A percentile compares a stretch with the other conserved stretches of the same genome.
These are phyloP conservation scores for Trichacis sp. DNA, from an alignment of 2,888 invertebrate genomes.

Conservation along the genomic window DNA sequence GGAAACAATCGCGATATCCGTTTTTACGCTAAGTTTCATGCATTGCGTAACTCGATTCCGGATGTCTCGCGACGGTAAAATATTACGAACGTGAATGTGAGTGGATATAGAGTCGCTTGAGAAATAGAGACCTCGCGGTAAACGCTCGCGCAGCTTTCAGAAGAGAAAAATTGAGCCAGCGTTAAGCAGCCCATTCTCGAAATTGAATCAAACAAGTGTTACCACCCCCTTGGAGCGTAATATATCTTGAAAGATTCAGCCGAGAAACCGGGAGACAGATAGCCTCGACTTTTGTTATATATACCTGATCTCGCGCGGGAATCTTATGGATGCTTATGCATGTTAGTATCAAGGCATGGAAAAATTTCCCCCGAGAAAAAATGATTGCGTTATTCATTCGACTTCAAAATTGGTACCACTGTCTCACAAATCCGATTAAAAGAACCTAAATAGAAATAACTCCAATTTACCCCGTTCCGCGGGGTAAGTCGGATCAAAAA, in stretches of 20 bases:
- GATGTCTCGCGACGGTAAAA: neutral
- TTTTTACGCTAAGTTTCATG: too few species aligned
- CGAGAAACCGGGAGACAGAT: slow-evolving; percentile 55
- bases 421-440: neutral
- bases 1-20: too few species aligned
- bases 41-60: too few species aligned
- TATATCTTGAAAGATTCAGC: slow-evolving; percentile 57
- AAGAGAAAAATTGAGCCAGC: slow-evolving; percentile 58
- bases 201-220: slow-evolving; percentile 66
- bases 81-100: neutral
- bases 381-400: neutral
- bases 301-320: slow-evolving; percentile 28
- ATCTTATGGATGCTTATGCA: slow-evolving; percentile 12
- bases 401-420: neutral
- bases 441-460: too few species aligned
- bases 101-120: slow-evolving; percentile 5
- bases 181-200: slow-evolving; percentile 55
- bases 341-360: too few species aligned
- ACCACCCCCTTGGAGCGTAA: slow-evolving; percentile 57
- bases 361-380: slow-evolving; percentile 8
- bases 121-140: slow-evolving; percentile 23
- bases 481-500: too few species aligned
- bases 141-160: slow-evolving; percentile 10
- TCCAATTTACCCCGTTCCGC: too few species aligned
- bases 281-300: slow-evolving; percentile 20